Percentiles rank a stretch among this genome's conserved stretches.
phyloP scores from a whole-genome alignment of 1,140 invertebrate genomes.

The Linepithema humile region DNA sequence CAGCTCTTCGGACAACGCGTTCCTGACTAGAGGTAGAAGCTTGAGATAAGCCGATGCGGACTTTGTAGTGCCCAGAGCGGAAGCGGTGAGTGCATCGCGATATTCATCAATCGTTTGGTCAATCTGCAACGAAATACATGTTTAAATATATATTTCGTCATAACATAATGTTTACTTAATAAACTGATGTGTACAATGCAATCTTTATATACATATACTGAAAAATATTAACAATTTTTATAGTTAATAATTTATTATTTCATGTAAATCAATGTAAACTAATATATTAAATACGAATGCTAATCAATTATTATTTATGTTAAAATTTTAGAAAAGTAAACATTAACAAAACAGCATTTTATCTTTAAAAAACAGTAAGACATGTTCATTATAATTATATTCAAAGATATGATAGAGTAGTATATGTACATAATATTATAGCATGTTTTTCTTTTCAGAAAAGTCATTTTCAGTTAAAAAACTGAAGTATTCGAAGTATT shows the following conservation, averaged over 20 bases:
- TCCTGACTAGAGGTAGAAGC: conserved; percentile 86
- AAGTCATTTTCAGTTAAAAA: too few species aligned
- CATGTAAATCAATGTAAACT: not conserved
- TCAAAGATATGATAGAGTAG: too few species aligned
- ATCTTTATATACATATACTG: too few species aligned
- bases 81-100: conserved; percentile 83
- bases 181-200: not conserved
- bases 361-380: not conserved
- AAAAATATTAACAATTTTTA: too few species aligned
- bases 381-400: too few species aligned
- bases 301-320: not conserved
- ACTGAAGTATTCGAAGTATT: too few species aligned
- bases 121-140: conserved; percentile 78
- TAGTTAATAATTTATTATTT: not conserved
- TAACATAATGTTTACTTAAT: too few species aligned
- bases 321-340: not conserved
- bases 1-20: conserved; percentile 86
- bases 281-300: not conserved
- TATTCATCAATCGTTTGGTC: conserved; percentile 85
- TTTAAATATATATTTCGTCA: too few species aligned
- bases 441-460: too few species aligned
- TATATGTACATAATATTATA: too few species aligned
- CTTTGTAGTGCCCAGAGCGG: conserved; percentile 86
- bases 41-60: conserved; percentile 88
- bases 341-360: not conserved